Evolutionary conservation across 2,797 vertebrate species (phyloP).

Genomic region (Chloroceryle amazona): DNA sequence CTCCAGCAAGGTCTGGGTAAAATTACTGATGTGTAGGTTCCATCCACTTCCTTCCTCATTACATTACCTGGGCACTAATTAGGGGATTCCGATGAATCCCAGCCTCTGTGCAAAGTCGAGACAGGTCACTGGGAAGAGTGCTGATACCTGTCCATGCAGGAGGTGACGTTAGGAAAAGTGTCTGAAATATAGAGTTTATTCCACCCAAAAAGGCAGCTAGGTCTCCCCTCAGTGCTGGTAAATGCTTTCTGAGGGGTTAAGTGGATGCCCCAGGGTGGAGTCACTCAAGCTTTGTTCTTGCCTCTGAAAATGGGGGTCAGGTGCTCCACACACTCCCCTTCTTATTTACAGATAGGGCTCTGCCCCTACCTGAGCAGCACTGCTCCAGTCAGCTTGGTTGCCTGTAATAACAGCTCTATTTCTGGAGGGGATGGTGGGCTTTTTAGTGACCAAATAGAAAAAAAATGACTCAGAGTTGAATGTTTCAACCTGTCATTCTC

Average conservation of each 20-base stretch:
- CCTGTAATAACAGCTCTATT: background rate
- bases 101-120: background rate
- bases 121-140: background rate
- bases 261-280: background rate
- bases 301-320: background rate
- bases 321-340: background rate
- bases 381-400: rapidly evolving
- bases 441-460: background rate
- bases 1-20: background rate
- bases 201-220: background rate
- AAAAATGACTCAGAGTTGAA: background rate
- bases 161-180: background rate
- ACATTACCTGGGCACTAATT: background rate
- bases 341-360: background rate
- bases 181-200: background rate
- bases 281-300: background rate
- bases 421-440: background rate
- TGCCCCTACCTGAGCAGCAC: background rate
- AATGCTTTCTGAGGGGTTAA: background rate
- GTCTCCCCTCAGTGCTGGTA: background rate
- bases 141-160: background rate
- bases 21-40: background rate
- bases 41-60: background rate
- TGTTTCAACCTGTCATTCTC: background rate
- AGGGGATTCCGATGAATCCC: background rate